Base-by-base conservation (phyloP, 2,797 vertebrate species). In the Lithobates pipiens region DNA sequence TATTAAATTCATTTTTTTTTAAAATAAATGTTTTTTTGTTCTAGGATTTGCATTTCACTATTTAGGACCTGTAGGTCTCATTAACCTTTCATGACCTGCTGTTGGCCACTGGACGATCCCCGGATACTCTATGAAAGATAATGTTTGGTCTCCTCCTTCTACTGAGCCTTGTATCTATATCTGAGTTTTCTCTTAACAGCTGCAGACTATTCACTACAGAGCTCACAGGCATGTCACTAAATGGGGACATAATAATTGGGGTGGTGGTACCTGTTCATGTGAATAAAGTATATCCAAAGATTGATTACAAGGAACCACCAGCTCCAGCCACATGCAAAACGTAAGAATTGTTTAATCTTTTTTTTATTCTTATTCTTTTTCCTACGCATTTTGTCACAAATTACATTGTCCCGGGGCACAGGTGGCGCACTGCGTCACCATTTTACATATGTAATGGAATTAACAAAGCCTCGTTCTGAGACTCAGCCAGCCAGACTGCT, bases 261-360 rank as follows among this genome's bases (percentile, higher is more conserved):
- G 65, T 36, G 13, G 84, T 86, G 23, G 21, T 86, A 10, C 73
- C 78, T 18, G 68, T 86, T 8, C 67, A 86, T 27, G 78, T 86
- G 72, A 61, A 81, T 46, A 86, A 77, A 81, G 46, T 21, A 10
- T 86, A 61, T 32, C 21, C 78, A 0, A 76, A 27, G 36, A 46
- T 13, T 5, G 76, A 0, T 2, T 86, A 42, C 67, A 86, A n/a
- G 0, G 73, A 81, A 21, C 21, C 5, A 3, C 84, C 84, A 1
- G 54, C n/a, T 0, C 34, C 65, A 1, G 73, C 73, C 18, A 25
- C 76, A 18, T 86, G 84, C n/a, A 81, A 76, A 76, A 81, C 63
- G 84, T 86, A 42, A 86, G 84, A 27, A 5, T 27, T 23, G 5
- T 1, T 44, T 77, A 54, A 50, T 54, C 15, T 18, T 54, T 16